phyloP scores from a whole-genome alignment of 1,140 invertebrate species.

The Trachymyrmex septentrionalis region DNA sequence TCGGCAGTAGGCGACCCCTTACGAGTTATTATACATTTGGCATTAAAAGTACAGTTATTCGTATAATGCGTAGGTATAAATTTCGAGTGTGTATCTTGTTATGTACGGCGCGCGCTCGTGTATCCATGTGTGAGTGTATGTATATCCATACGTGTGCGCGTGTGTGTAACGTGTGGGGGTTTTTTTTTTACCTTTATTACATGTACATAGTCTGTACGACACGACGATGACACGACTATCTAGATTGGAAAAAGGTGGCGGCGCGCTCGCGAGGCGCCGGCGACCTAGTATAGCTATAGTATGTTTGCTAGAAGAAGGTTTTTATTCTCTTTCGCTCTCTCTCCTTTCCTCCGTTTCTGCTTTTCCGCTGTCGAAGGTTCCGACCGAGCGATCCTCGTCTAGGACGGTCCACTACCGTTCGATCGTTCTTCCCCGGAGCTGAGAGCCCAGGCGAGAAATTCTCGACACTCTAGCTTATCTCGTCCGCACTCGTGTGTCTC shows the following conservation, averaged over 20 bases:
- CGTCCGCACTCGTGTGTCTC: constrained; percentile 50
- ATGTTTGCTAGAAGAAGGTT: constrained; percentile 64
- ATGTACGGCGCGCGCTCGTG: constrained; percentile 27
- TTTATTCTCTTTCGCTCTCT: constrained; percentile 30
- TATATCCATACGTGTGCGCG: constrained; percentile 22
- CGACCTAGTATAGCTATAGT: constrained; percentile 64
- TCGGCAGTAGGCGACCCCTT: constrained; percentile 67
- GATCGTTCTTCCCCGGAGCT: constrained; percentile 21
- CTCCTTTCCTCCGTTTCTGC: background rate
- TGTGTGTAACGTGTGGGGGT: constrained; percentile 4
- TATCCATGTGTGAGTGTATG: background rate
- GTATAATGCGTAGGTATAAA: constrained; percentile 86
- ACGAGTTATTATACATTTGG: constrained; percentile 87
- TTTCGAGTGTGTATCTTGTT: constrained; percentile 67
- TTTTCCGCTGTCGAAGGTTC: background rate
- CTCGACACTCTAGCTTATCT: constrained; percentile 42
- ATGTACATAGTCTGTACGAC: constrained; percentile 64
- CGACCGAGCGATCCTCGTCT: constrained; percentile 42
- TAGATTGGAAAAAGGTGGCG: constrained; percentile 79
- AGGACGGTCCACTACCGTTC: constrained; percentile 29
- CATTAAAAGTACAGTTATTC: constrained; percentile 86
- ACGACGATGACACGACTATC: constrained; percentile 81
- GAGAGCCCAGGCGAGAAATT: constrained; percentile 28
- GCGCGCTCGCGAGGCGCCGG: constrained; percentile 65
- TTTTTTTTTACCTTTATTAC: constrained; percentile 62